Percentiles rank a stretch among this genome's conserved stretches.
Conservation (phyloP, 2,888 invertebrate genomes). For the Yponomeuta evonymella region DNA sequence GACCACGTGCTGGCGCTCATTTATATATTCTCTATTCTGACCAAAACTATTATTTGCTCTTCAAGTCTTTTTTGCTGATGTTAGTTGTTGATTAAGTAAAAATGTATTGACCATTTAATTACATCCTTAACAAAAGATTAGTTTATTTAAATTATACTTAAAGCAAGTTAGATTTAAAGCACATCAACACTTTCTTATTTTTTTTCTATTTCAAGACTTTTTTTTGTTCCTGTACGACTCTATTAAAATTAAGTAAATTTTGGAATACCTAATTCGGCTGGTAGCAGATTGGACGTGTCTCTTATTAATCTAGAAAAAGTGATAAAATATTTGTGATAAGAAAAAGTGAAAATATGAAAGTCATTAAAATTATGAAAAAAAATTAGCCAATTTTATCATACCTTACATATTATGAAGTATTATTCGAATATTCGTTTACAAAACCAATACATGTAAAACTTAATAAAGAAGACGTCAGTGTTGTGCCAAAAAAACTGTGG, state of each 20-base stretch:
- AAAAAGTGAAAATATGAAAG: slow-evolving; percentile 1
- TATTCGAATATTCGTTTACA: not conserved
- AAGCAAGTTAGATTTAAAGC: too few relatives aligned
- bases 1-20: too few relatives aligned
- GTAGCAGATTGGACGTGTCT: not conserved
- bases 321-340: not conserved
- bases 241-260: not conserved
- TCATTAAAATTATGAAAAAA: not conserved
- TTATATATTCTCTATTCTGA: too few relatives aligned
- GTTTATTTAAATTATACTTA: too few relatives aligned
- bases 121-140: too few relatives aligned
- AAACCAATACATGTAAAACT: not conserved
- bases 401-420: not conserved
- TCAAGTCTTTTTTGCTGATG: too few relatives aligned
- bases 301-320: not conserved
- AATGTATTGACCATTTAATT: too few relatives aligned
- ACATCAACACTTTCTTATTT: too few relatives aligned
- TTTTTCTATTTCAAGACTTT: too few relatives aligned
- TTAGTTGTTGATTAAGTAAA: too few relatives aligned
- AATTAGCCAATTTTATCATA: not conserved
- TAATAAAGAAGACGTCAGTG: slow-evolving; percentile 20
- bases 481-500: slow-evolving; percentile 38
- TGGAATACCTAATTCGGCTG: not conserved
- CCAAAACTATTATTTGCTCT: too few relatives aligned
- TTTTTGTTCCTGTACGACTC: not conserved